Percentiles rank a stretch among this genome's conserved stretches.
These are phyloP conservation scores for Phyllostomus discolor DNA, from an alignment of 2,113 vertebrate genomes.

Conservation along the genomic window DNA sequence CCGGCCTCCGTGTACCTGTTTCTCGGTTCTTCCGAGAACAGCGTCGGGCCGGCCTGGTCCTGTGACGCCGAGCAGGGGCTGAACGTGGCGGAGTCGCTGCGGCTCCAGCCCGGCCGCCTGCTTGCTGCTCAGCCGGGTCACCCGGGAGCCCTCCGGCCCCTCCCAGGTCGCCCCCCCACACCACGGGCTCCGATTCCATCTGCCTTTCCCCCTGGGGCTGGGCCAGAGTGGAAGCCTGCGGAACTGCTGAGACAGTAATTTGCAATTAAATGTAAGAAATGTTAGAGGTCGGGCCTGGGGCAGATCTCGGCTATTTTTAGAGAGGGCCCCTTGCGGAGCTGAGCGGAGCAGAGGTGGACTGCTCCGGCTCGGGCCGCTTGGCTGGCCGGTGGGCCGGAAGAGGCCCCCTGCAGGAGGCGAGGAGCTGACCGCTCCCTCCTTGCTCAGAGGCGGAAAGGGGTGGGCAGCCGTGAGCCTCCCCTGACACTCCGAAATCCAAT, in stretches of 20 bases:
- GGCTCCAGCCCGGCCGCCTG: not conserved
- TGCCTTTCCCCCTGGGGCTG: not conserved
- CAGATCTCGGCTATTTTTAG: slow-evolving; percentile 24
- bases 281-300: slow-evolving; percentile 26
- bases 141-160: not conserved
- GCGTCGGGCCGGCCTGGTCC: not conserved
- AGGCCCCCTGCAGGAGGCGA: not conserved
- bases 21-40: not conserved
- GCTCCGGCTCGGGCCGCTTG: not conserved
- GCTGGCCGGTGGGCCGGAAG: not conserved
- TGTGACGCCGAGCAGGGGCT: not conserved
- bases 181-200: not conserved
- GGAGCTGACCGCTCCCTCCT: slow-evolving; percentile 33
- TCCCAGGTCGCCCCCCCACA: not conserved
- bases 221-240: not conserved
- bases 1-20: not conserved
- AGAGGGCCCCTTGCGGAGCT: not conserved
- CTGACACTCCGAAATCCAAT: slow-evolving; percentile 73
- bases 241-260: slow-evolving; percentile 44
- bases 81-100: not conserved
- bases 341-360: not conserved
- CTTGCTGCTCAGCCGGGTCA: not conserved
- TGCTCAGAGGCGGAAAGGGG: slow-evolving; percentile 51
- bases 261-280: slow-evolving; percentile 48
- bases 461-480: slow-evolving; percentile 67